Evolutionary conservation across 2,113 vertebrate species (phyloP), one percentile per base, ranked within the genome.

Genomic region (Xyrauchen texanus): DNA sequence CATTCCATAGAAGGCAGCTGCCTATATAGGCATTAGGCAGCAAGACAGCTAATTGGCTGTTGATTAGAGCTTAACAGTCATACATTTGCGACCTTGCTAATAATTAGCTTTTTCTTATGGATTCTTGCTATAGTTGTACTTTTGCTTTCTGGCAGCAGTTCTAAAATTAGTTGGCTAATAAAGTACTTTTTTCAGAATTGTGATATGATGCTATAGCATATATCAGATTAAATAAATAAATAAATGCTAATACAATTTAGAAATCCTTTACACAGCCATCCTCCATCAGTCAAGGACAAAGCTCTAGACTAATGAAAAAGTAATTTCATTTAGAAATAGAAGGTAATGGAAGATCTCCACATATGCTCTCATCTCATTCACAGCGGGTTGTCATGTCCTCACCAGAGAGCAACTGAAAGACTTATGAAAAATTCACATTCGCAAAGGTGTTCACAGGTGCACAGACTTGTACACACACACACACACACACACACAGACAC

Each of bases 361-460:
- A 44, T 57, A 45, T 42, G 60, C 52, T 64, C 67, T 83, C 34
- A 5, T 58, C 74, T 77, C 69, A 44, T 73, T 81, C 64, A 80
- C 65, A 4, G 47, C 53, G 13, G 57, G 45, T 63, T 77, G 78
- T 42, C 74, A 58, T 61, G 62, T 60, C 62, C 67, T 49, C 69
- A 78, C 70, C 53, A 47, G 21, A 34, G 21, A 34, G 21, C 21
- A 34, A 34, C 21, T 34, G 21, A 34, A 75, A 76, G 72, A 71
- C 64, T 15, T 63, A 70, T 81, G 82, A 81, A 78, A 78, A 69
- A 81, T 78, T 83, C 67, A 83, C 71, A 72, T 69, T 46, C 74
- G 78, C 44, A 9, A 61, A 77, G 74, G 55, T 53, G 42, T 49
- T 11, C 74, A 45, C 11, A 53, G 42, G 53, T 49, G 49, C 45